phyloP scores from a whole-genome alignment of 2,113 vertebrate species.

The Fulica atra region DNA sequence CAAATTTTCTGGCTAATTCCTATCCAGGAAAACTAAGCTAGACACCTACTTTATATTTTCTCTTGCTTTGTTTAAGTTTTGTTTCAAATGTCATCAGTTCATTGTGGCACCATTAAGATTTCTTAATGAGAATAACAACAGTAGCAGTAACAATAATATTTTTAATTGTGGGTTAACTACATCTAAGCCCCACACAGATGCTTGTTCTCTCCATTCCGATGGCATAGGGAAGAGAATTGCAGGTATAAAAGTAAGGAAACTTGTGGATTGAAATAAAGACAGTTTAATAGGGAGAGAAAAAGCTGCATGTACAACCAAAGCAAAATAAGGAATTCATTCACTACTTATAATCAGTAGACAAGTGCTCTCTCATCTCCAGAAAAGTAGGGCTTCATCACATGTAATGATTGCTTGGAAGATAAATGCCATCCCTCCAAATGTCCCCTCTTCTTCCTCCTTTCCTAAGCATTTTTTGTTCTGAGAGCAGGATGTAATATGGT shows the following conservation, averaged over 20 bases:
- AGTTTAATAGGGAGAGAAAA: not conserved
- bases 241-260: not conserved
- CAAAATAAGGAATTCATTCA: not conserved
- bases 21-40: not conserved
- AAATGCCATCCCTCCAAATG: rapidly evolving
- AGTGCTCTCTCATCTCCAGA: not conserved
- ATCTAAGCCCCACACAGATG: not conserved
- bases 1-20: not conserved
- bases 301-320: not conserved
- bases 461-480: not conserved
- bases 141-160: not conserved
- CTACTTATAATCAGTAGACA: rapidly evolving
- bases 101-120: not conserved
- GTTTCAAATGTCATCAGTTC: not conserved
- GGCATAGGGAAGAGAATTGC: not conserved
- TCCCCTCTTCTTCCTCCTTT: not conserved
- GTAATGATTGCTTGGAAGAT: not conserved
- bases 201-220: not conserved
- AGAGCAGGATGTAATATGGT: not conserved
- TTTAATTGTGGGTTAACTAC: not conserved
- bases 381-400: not conserved
- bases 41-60: not conserved
- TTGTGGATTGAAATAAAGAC: rapidly evolving
- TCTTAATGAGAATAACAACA: not conserved
- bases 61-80: not conserved